Evolutionary conservation across 2,797 vertebrate genomes (phyloP), one percentile per base, ranked within the genome.

Genomic region (Halcyon leucocephala): DNA sequence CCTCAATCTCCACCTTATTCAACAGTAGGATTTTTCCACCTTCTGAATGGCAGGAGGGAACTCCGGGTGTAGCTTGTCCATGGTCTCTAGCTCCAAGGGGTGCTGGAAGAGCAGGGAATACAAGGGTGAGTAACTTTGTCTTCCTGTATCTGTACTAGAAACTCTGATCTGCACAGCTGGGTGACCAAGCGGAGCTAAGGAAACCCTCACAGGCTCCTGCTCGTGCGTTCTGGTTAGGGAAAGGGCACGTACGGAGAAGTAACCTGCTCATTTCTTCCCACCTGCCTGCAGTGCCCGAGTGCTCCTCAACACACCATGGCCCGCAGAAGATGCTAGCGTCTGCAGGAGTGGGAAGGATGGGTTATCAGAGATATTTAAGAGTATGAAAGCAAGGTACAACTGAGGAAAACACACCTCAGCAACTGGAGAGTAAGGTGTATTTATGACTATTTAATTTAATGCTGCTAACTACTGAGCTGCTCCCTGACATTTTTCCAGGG

Each of bases 381-480:
- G 61, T 42, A 35, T 69, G 80, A 86, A 91, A 78, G 71, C 52
- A 67, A 91, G 42, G 71, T 51, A 62, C 74, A 82, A 18, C 0
- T n/a, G 70, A 76, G 79, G 49, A 14, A 74, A 33, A 12, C 9
- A 10, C 5, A 14, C 71, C 52, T 87, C 2, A 1, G 37, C 25
- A 96, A 48, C 28, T 57, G 55, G 26, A 46, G 37, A 82, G 16
- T 54, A n/a, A 91, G 3, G 39, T 85, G 52, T 95, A 85, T 89
- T 90, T 82, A 58, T 96, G 48, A 80, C 70, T 96, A 95, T 94
- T 96, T 92, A 85, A 95, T 62, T 90, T 89, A 90, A 95, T 90
- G 94, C 93, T 97, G 93, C 95, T 96, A 90, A 96, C 94, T 96
- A 92, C 87, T 95, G 91, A 84, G 94, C 61, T 55, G 31, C 94